phyloP scores from a whole-genome alignment of 2,113 vertebrate species.

The Lamprotornis superbus region DNA sequence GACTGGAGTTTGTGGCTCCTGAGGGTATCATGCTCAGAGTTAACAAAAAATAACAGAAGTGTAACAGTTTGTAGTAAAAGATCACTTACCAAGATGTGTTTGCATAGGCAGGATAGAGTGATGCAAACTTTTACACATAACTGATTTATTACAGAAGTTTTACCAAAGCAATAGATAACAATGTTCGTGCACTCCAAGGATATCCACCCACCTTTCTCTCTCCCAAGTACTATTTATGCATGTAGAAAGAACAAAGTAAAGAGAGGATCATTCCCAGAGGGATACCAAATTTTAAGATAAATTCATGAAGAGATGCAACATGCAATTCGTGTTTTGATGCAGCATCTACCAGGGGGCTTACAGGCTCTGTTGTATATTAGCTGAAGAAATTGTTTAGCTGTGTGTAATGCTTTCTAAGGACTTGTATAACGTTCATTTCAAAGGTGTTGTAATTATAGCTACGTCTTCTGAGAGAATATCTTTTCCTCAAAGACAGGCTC shows the following conservation, averaged over 20 bases:
- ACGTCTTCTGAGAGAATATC: not conserved
- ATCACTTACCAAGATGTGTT: not conserved
- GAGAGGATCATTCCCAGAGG: not conserved
- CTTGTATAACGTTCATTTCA: not conserved
- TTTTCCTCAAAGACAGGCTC: not conserved
- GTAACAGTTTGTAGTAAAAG: not conserved
- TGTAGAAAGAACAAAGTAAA: not conserved
- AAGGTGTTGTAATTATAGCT: slow-evolving; percentile 2
- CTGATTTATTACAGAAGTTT: not conserved
- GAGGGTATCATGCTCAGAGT: not conserved
- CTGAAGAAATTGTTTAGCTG: not conserved
- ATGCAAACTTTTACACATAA: not conserved
- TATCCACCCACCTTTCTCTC: not conserved
- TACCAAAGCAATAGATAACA: not conserved
- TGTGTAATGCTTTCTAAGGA: not conserved
- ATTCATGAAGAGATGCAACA: not conserved
- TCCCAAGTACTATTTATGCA: not conserved
- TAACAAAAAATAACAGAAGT: not conserved
- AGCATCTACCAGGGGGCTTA: not conserved
- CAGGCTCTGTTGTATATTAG: not conserved
- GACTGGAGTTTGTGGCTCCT: not conserved
- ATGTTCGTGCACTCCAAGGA: not conserved
- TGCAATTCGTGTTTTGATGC: not conserved
- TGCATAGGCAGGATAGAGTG: not conserved
- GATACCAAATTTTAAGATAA: not conserved